A percentile compares a stretch with the other conserved stretches of the same genome.
These are phyloP conservation scores for Pogonocichla stellata DNA, from an alignment of 2,113 vertebrate genomes.

Conservation along the genomic window DNA sequence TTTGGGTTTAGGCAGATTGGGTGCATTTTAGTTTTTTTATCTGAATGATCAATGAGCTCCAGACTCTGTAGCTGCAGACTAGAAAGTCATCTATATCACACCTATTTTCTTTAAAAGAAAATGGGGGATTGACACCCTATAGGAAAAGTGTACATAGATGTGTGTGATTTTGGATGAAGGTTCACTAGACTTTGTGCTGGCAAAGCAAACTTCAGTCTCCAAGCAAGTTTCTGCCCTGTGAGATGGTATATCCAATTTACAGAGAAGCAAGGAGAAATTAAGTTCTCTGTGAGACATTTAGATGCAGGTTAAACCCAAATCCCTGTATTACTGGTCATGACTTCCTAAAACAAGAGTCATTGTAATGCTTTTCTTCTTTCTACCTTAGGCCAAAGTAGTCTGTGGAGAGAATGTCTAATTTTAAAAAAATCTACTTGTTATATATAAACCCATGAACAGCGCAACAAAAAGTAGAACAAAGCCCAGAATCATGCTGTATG, in stretches of 20 bases:
- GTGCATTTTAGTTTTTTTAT: background rate
- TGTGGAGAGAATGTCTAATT: background rate
- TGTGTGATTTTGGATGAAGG: background rate
- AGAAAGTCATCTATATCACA: background rate
- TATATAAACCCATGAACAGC: background rate
- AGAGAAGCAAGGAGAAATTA: background rate
- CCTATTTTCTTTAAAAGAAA: background rate
- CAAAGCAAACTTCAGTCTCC: background rate
- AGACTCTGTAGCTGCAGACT: background rate
- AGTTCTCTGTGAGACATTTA: background rate
- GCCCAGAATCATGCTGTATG: accelerated
- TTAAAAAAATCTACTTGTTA: background rate
- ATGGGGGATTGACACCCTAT: accelerated
- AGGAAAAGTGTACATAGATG: background rate
- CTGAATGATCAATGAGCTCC: background rate
- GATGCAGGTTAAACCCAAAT: background rate
- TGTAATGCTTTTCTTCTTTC: background rate
- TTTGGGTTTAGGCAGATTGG: background rate
- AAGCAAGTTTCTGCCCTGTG: background rate
- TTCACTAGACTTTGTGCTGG: background rate
- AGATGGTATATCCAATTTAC: background rate
- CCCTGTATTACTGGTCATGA: background rate
- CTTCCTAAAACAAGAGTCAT: background rate
- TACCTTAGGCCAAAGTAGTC: background rate
- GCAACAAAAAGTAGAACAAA: background rate